Evolutionary conservation across 2,888 invertebrate genomes (phyloP).

Genomic region (Digitonthophagus gazella): DNA sequence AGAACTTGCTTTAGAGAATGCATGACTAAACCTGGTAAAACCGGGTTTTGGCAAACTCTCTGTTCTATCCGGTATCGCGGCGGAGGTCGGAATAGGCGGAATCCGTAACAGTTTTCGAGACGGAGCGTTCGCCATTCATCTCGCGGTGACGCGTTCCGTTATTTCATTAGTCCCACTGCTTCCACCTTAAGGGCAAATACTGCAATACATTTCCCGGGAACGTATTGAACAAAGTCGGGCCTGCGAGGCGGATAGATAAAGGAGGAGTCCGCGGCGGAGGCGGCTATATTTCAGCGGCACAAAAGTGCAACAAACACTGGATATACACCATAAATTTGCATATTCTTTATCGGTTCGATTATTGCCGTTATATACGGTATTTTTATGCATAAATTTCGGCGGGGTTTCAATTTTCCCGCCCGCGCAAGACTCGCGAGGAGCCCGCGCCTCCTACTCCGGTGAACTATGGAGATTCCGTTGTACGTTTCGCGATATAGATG

Average conservation of each 20-base stretch:
- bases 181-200: background rate
- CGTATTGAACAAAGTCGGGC: background rate
- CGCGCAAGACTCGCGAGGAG: no score
- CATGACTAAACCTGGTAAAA: background rate
- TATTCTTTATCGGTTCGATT: constrained; percentile 17
- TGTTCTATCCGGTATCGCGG: background rate
- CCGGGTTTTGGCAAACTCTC: background rate
- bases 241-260: background rate
- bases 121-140: background rate
- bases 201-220: background rate
- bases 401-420: constrained; percentile 4
- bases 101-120: background rate
- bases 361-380: constrained; percentile 16
- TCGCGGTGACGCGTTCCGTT: background rate
- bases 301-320: constrained; percentile 11
- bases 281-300: background rate
- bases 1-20: background rate
- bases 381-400: constrained; percentile 14
- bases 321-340: constrained; percentile 14
- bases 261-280: background rate
- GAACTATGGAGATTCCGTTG: background rate
- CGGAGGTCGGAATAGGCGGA: background rate
- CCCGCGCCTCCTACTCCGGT: no score
- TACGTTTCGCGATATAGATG: background rate
- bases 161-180: background rate